These are phyloP conservation scores for Megalurothrips usitatus DNA, from an alignment of 2,888 invertebrate species.

Conservation along the genomic window DNA sequence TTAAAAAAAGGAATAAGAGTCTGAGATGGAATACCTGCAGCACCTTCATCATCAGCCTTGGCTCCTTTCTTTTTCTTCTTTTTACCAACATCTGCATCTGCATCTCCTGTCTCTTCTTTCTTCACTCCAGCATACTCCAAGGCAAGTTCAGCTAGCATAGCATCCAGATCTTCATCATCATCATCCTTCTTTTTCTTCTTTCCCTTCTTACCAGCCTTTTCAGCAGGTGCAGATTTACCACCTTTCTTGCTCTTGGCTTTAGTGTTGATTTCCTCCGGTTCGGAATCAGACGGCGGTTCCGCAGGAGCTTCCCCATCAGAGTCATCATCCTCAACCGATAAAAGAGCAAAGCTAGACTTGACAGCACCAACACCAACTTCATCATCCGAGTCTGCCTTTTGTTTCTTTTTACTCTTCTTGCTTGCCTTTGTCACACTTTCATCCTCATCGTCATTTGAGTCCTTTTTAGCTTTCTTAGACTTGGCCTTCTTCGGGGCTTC, in stretches of 20 bases:
- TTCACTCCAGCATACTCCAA: conserved; percentile 70
- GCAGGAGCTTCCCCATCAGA: conserved; percentile 31
- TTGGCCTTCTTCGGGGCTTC: conserved; percentile 47
- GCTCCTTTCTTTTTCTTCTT: conserved; percentile 45
- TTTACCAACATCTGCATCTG: conserved; percentile 36
- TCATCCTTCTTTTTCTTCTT: conserved; percentile 66
- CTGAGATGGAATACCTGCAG: conserved; percentile 44
- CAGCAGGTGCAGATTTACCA: neutral
- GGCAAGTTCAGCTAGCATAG: conserved; percentile 75
- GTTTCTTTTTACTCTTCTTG: conserved; percentile 47
- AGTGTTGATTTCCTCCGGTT: conserved; percentile 35
- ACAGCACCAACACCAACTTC: conserved; percentile 49
- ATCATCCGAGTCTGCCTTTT: conserved; percentile 46
- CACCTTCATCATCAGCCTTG: conserved; percentile 47
- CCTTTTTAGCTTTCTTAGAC: conserved; percentile 43
- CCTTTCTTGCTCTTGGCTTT: conserved; percentile 31
- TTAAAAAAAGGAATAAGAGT: too few relatives aligned
- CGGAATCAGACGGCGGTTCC: neutral
- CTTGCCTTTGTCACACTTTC: conserved; percentile 47
- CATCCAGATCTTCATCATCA: conserved; percentile 75
- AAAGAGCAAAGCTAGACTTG: conserved; percentile 40
- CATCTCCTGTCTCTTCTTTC: conserved; percentile 37
- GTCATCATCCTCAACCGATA: conserved; percentile 32
- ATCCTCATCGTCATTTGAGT: conserved; percentile 41
- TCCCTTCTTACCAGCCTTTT: conserved; percentile 38